phyloP scores from a whole-genome alignment of 2,797 vertebrate genomes.

The Sternotherus odoratus region DNA sequence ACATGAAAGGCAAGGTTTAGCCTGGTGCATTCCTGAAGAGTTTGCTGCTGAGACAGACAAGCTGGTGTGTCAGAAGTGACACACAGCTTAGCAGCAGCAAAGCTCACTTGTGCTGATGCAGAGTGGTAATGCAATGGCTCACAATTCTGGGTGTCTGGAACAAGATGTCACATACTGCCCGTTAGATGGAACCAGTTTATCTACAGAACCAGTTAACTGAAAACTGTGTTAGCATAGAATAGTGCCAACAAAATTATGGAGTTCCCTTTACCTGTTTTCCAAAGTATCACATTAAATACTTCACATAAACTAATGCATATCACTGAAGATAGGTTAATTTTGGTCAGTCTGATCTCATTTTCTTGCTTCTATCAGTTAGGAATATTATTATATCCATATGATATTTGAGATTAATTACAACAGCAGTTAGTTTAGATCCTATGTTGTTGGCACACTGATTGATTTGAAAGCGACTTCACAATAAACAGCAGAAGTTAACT shows the following conservation, averaged over 20 bases:
- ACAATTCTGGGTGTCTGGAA: neutral
- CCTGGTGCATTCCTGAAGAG: neutral
- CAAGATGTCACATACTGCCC: neutral
- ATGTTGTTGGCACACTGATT: neutral
- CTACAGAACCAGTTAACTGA: neutral
- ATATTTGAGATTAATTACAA: neutral
- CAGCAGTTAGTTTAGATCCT: neutral
- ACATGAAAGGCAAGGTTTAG: neutral
- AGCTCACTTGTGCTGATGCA: neutral
- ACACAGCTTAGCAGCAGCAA: neutral
- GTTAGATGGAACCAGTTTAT: neutral
- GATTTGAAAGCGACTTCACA: neutral
- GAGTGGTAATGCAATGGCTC: neutral
- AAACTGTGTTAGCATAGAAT: neutral
- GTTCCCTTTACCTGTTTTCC: neutral
- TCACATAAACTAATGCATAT: neutral
- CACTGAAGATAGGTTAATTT: neutral
- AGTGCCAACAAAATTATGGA: rapidly evolving
- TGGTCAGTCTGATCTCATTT: neutral
- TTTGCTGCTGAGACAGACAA: neutral
- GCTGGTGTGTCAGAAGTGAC: neutral
- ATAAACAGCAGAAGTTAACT: neutral
- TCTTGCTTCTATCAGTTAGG: neutral
- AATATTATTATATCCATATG: neutral
- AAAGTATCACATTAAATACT: neutral